Evolutionary conservation across 2,797 vertebrate species (phyloP).

Genomic region (Allobates femoralis): DNA sequence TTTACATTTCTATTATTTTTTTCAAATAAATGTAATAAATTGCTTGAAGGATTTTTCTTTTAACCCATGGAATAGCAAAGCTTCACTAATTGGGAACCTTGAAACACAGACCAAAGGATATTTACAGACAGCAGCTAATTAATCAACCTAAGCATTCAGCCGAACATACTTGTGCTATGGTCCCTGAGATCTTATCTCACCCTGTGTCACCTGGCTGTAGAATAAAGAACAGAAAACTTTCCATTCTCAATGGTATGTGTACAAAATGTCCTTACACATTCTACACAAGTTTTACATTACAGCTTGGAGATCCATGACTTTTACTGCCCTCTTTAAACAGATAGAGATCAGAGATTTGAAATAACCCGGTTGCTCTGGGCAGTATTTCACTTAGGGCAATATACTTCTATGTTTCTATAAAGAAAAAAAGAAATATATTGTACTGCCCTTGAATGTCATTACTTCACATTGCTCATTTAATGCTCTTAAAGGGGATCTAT

Average conservation of each 20-base stretch:
- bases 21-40: background rate
- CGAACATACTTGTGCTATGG: background rate
- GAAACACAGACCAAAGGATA: conserved; percentile 8
- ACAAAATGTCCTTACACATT: conserved; percentile 13
- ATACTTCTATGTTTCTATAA: background rate
- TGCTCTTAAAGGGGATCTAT: background rate
- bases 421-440: background rate
- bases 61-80: background rate
- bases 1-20: background rate
- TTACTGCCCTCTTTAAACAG: background rate
- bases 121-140: conserved; percentile 40
- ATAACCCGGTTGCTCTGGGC: background rate
- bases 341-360: background rate
- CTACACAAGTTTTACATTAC: background rate
- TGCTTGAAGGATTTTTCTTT: background rate
- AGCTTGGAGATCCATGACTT: background rate
- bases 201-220: conserved; percentile 24
- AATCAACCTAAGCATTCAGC: conserved; percentile 33
- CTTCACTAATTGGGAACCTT: conserved; percentile 32
- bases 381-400: background rate
- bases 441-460: background rate
- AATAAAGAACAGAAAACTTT: conserved; percentile 33
- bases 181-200: conserved; percentile 42
- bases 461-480: background rate
- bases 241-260: conserved; percentile 7